Conservation (phyloP, 2,113 vertebrate genomes). For the Nesoenas mayeri region DNA sequence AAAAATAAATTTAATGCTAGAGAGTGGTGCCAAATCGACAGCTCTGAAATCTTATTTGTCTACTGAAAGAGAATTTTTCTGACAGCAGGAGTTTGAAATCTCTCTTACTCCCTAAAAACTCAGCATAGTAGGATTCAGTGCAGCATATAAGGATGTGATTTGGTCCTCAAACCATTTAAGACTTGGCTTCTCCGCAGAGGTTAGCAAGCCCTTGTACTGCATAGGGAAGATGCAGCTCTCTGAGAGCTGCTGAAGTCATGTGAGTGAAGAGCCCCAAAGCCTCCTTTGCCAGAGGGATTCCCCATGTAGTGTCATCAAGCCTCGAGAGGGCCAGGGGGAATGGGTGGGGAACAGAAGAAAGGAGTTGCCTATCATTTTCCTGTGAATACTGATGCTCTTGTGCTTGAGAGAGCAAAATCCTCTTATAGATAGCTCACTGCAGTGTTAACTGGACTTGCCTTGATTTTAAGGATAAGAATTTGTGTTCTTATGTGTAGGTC, state of each 20-base stretch:
- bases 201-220: not conserved
- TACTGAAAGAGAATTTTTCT: not conserved
- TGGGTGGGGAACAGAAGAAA: not conserved
- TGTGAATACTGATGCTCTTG: fast-evolving
- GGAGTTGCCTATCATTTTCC: fast-evolving
- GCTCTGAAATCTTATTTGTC: not conserved
- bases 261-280: not conserved
- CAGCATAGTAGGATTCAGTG: not conserved
- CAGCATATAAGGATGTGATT: not conserved
- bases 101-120: not conserved
- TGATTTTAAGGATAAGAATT: not conserved
- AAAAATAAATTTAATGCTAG: not conserved
- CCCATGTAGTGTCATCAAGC: fast-evolving
- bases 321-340: not conserved
- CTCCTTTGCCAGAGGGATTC: not conserved
- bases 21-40: not conserved
- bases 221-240: not conserved
- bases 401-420: not conserved
- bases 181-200: not conserved
- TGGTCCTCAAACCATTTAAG: not conserved
- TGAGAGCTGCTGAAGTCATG: not conserved
- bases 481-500: not conserved
- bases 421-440: not conserved
- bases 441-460: not conserved
- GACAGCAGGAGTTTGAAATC: not conserved